Evolutionary conservation across 30 jellyfish, hydroid and myxozoan genomes (phyloP), one percentile per base, ranked within the genome.

Genomic region (Hydractinia echinata): DNA sequence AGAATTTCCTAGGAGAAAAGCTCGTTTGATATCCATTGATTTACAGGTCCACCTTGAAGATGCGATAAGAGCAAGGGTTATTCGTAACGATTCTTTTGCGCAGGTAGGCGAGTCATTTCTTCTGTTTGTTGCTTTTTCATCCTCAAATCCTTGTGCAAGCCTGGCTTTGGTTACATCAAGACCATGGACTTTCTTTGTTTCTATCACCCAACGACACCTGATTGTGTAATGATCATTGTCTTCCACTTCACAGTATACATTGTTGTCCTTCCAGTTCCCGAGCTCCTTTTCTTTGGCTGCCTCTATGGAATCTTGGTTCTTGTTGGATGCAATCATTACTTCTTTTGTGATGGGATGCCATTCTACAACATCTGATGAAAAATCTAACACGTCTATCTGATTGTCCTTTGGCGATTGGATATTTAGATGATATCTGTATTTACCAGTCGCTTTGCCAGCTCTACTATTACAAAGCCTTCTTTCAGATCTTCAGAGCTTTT

Each of bases 1-100:
- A 6, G 54, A n/a, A 4, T 67, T 82, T 7, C 94, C 96, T 69
- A 72, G 96, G 10, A 87, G 83, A 58, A 87, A 87, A 5, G 91
- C 92, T 7, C 87, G 30, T 39, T 83, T 87, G 21, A 80, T 78
- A 54, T 85, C 94, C 52, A 67, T 70, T 11, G 87, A 86, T 13
- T 55, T 14, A n/a, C 53, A 50, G 52, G 18, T 55, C 90, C 82
- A 53, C 11, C 58, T 71, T 58, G 13, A 50, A 9, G 80, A 82
- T 61, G 90, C 67, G n/a, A 73, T 30, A 53, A 73, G 71, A 15
- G 62, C 66, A 54, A 82, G 54, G 5, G 79, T 62, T 16, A 70
- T 51, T 55, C 92, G 30, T 50, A 83, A 51, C 21, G 79, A n/a
- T 15, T 73, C 82, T 55, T 67, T 74, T 15, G 88, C 18, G 87